phyloP scores from a whole-genome alignment of 2,888 invertebrate genomes.

The Machimus atricapillus region DNA sequence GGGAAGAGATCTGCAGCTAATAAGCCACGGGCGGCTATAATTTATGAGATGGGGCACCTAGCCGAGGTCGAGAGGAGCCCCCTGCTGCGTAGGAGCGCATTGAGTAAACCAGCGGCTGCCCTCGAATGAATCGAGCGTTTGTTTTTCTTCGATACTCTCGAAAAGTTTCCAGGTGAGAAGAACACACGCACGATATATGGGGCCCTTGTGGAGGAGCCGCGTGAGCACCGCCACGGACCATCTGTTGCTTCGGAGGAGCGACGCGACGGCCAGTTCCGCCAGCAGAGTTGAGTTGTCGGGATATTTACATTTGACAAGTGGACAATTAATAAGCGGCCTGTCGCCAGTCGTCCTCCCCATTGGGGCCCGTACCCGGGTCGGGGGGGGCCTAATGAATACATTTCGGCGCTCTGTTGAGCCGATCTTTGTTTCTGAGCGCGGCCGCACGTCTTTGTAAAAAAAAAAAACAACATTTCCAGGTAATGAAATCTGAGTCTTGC shows the following conservation, averaged over 20 bases:
- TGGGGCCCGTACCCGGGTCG: background rate
- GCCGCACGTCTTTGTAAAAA: background rate
- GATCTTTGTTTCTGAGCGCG: background rate
- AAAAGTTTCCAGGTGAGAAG: conserved; percentile 16
- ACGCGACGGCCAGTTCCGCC: background rate
- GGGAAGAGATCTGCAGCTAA: background rate
- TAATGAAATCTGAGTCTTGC: background rate
- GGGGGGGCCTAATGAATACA: background rate
- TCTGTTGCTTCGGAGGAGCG: background rate
- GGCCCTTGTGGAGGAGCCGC: background rate
- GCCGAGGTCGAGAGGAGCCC: background rate
- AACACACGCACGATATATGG: background rate
- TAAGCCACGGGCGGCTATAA: conserved; percentile 12
- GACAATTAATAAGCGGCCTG: conserved; percentile 14
- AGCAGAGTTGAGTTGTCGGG: background rate
- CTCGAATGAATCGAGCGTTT: background rate
- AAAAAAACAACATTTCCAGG: background rate
- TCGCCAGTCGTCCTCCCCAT: background rate
- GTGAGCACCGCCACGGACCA: background rate
- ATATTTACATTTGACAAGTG: conserved; percentile 14
- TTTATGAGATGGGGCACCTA: background rate
- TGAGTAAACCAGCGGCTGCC: background rate
- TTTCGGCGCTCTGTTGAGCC: background rate
- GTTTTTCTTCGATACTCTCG: background rate
- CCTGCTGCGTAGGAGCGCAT: background rate